A percentile compares a stretch with the other conserved stretches of the same genome.
Evolutionary conservation across 2,797 vertebrate genomes (phyloP).

Genomic region (Macrochelys suwanniensis): DNA sequence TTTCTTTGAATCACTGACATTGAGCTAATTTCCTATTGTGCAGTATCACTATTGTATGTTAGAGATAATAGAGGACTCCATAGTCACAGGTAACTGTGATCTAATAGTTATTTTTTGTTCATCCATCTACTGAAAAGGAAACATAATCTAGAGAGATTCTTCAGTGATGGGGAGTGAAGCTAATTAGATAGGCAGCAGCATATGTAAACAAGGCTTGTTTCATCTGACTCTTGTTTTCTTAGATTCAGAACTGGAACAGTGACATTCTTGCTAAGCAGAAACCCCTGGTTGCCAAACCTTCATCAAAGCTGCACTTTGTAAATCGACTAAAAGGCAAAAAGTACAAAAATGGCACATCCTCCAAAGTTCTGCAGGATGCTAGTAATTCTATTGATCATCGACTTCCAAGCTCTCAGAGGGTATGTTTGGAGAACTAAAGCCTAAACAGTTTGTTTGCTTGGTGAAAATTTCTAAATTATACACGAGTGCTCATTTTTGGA

Average conservation of each 20-base stretch:
- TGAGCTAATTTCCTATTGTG: not conserved
- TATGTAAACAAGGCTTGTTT: slow-evolving; percentile 13
- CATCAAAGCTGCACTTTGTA: slow-evolving; percentile 96
- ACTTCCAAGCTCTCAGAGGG: slow-evolving; percentile 86
- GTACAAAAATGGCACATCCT: slow-evolving; percentile 85
- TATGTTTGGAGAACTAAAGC: slow-evolving; percentile 72
- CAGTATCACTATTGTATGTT: not conserved
- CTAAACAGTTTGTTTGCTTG: not conserved
- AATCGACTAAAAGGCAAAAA: slow-evolving; percentile 95
- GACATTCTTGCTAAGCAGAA: slow-evolving; percentile 94
- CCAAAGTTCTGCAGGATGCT: slow-evolving; percentile 93
- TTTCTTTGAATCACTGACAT: not conserved
- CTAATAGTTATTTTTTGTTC: not conserved
- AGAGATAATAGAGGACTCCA: not conserved
- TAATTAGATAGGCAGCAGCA: not conserved
- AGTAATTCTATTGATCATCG: slow-evolving; percentile 91
- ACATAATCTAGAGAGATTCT: not conserved
- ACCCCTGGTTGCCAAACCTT: slow-evolving; percentile 88
- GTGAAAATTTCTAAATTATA: not conserved
- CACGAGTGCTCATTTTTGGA: not conserved
- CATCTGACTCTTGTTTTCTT: slow-evolving; percentile 61
- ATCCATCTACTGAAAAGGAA: not conserved
- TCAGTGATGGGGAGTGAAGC: not conserved
- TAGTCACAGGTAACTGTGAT: not conserved
- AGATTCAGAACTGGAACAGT: slow-evolving; percentile 95